A percentile compares a stretch with the other conserved stretches of the same genome.
These are phyloP conservation scores for Neuroterus valhalla DNA, from an alignment of 1,140 invertebrate genomes.

Conservation along the genomic window DNA sequence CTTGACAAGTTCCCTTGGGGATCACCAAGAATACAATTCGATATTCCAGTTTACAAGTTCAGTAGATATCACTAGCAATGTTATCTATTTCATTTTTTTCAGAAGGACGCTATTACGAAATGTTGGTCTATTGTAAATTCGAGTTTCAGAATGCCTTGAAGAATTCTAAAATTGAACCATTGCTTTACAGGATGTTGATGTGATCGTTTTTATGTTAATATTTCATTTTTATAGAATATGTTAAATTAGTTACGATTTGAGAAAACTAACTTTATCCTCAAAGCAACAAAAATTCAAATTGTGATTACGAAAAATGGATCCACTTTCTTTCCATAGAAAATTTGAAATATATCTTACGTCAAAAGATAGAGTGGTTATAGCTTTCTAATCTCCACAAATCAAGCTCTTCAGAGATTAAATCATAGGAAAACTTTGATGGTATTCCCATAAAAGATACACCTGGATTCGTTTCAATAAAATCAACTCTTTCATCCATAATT, in stretches of 20 bases:
- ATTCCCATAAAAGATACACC: too few species aligned
- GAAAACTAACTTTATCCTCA: background rate
- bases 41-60: background rate
- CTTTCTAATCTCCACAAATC: too few species aligned
- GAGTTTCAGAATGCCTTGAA: background rate
- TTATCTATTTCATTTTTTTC: constrained; percentile 22
- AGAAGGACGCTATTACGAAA: background rate
- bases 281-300: too few species aligned
- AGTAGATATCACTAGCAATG: constrained; percentile 2
- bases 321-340: too few species aligned
- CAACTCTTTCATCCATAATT: too few species aligned
- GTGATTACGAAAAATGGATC: too few species aligned
- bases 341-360: too few species aligned
- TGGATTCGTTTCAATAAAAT: too few species aligned
- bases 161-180: background rate
- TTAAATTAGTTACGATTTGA: background rate
- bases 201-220: background rate
- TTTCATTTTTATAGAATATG: background rate
- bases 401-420: too few species aligned
- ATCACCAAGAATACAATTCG: constrained; percentile 11
- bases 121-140: background rate
- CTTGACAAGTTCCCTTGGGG: constrained; percentile 10
- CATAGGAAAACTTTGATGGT: too few species aligned
- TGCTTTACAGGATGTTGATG: background rate
- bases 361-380: too few species aligned